These are phyloP conservation scores for Morpho helenor DNA, from an alignment of 2,888 invertebrate species.

Conservation along the genomic window DNA sequence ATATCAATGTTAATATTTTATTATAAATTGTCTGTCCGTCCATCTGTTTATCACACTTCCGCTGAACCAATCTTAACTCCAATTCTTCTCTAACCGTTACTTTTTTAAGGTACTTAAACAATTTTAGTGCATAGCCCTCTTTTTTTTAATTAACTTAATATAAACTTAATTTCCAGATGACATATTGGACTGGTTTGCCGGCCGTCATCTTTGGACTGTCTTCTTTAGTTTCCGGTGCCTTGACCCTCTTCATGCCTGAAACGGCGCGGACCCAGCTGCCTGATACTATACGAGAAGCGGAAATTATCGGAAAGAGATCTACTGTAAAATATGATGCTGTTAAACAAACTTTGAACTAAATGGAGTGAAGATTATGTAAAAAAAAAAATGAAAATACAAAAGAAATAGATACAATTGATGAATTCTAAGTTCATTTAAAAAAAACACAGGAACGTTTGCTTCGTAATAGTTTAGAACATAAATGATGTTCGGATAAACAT, in stretches of 20 bases:
- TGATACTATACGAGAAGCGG: slow-evolving; percentile 71
- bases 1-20: too few species aligned
- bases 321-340: slow-evolving; percentile 7
- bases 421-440: too few species aligned
- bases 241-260: slow-evolving; percentile 73
- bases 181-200: slow-evolving; percentile 68
- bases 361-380: slow-evolving; percentile 6
- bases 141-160: not conserved
- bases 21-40: too few species aligned
- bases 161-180: slow-evolving; percentile 45
- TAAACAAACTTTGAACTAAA: slow-evolving; percentile 22
- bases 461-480: too few species aligned
- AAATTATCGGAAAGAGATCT: slow-evolving; percentile 46
- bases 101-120: too few species aligned
- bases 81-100: too few species aligned
- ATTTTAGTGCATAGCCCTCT: too few species aligned
- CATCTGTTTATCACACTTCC: too few species aligned
- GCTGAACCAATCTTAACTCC: too few species aligned
- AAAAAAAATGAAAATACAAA: not conserved
- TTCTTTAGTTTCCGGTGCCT: slow-evolving; percentile 59
- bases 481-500: too few species aligned
- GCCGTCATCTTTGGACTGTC: slow-evolving; percentile 69
- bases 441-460: too few species aligned
- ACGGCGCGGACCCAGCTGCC: slow-evolving; percentile 69
- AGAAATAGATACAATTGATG: not conserved